A percentile compares a stretch with the other conserved stretches of the same genome.
Conservation (phyloP, 2,113 vertebrate species). For the Nothoprocta pentlandii region DNA sequence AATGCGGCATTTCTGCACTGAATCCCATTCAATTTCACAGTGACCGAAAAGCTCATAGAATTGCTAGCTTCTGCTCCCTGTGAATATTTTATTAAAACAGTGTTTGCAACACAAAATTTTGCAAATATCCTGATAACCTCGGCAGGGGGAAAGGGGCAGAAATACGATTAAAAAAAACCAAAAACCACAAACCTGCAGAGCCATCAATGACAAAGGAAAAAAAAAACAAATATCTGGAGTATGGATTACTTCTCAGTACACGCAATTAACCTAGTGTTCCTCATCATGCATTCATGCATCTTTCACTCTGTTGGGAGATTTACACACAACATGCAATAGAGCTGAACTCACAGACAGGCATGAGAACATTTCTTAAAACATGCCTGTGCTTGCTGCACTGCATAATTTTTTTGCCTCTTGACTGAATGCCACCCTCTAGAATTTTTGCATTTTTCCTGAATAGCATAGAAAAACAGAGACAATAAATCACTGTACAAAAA, state of each 20-base stretch:
- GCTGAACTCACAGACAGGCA: neutral
- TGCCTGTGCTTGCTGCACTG: neutral
- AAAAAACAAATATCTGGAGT: neutral
- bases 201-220: neutral
- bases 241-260: neutral
- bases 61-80: neutral
- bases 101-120: neutral
- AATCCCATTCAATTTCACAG: neutral
- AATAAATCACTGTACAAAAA: neutral
- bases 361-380: neutral
- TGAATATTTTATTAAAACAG: neutral
- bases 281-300: neutral
- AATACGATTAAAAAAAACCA: neutral
- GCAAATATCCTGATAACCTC: neutral
- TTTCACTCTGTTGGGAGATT: neutral
- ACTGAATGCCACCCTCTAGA: neutral
- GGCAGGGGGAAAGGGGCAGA: neutral
- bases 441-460: neutral
- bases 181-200: neutral
- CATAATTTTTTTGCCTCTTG: neutral
- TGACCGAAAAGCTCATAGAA: neutral
- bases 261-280: neutral
- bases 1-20: neutral
- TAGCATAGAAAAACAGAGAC: neutral
- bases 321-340: neutral